phyloP scores from a whole-genome alignment of 2,113 vertebrate genomes.

The Glaucomys volans region DNA sequence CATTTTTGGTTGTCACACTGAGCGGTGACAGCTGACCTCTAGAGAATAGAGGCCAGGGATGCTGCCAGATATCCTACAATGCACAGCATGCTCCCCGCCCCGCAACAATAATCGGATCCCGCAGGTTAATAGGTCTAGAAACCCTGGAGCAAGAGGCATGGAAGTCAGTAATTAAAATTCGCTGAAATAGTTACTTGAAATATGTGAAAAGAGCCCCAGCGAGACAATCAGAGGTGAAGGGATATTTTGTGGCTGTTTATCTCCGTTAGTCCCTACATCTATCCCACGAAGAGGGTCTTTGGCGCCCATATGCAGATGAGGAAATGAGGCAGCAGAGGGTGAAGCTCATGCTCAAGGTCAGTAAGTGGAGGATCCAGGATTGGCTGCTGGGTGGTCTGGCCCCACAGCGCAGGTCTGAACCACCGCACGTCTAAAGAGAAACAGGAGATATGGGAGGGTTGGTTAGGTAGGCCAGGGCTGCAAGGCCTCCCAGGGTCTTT shows the following conservation, averaged over 20 bases:
- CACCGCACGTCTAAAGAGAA: not conserved
- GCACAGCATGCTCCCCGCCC: not conserved
- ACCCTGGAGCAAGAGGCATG: not conserved
- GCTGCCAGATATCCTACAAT: not conserved
- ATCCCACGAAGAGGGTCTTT: not conserved
- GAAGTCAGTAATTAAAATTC: not conserved
- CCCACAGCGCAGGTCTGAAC: not conserved
- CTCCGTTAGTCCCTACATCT: not conserved
- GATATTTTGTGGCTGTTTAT: not conserved
- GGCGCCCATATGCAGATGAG: not conserved
- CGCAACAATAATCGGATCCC: not conserved
- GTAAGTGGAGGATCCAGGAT: not conserved
- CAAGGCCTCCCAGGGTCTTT: not conserved
- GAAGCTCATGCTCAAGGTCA: not conserved
- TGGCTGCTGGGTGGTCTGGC: not conserved
- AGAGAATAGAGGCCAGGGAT: not conserved
- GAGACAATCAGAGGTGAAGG: not conserved
- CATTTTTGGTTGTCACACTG: not conserved
- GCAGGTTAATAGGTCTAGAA: not conserved
- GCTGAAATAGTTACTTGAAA: not conserved
- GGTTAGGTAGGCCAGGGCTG: rapidly evolving
- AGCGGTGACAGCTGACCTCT: not conserved
- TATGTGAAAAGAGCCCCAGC: not conserved
- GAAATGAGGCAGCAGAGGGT: not conserved
- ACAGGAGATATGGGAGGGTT: not conserved